Evolutionary conservation across 1,140 invertebrate species (phyloP).

Genomic region (Neotoxoptera formosana): DNA sequence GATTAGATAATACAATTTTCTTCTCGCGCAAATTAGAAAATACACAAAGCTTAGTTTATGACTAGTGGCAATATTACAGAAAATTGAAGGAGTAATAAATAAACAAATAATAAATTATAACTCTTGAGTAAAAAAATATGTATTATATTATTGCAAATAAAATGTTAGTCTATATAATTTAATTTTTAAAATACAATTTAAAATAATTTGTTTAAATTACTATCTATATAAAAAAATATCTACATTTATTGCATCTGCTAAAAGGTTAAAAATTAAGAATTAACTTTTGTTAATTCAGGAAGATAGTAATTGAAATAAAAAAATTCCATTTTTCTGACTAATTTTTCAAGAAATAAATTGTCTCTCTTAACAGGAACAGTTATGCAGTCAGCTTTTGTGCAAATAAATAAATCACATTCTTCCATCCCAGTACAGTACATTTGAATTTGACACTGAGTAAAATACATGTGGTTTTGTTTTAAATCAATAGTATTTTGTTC

Average conservation of each 20-base stretch:
- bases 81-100: background rate
- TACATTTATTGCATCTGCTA: background rate
- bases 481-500: conserved; percentile 27
- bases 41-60: background rate
- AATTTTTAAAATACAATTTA: background rate
- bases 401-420: conserved; percentile 51
- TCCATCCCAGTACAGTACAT: conserved; percentile 50
- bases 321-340: conserved; percentile 47
- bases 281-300: conserved; percentile 30
- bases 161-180: background rate
- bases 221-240: background rate
- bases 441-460: conserved; percentile 50
- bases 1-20: background rate
- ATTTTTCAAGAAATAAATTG: conserved; percentile 50
- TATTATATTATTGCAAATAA: background rate
- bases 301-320: conserved; percentile 55
- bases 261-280: background rate
- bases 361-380: conserved; percentile 35
- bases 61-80: background rate
- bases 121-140: background rate
- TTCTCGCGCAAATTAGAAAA: background rate
- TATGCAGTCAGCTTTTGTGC: conserved; percentile 48
- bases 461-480: conserved; percentile 45
- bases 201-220: background rate
- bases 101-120: background rate